Conservation (phyloP, 2,888 invertebrate species). For the Stenodema calcarata region DNA sequence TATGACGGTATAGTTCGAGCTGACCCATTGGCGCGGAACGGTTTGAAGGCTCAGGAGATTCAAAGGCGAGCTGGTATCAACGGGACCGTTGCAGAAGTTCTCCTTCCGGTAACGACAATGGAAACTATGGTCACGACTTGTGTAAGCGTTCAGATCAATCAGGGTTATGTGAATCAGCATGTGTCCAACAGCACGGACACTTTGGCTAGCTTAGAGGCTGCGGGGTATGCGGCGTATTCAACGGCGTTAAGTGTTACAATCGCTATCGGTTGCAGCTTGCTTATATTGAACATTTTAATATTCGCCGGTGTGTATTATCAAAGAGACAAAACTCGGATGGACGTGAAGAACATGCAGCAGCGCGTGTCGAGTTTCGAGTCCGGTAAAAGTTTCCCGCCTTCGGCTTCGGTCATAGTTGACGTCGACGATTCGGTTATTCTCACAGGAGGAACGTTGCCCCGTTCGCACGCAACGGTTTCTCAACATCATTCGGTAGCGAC, state of each 20-base stretch:
- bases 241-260: conserved; percentile 80
- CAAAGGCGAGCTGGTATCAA: conserved; percentile 54
- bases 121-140: conserved; percentile 76
- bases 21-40: conserved; percentile 64
- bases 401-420: conserved; percentile 82
- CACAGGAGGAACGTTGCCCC: conserved; percentile 56
- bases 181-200: conserved; percentile 76
- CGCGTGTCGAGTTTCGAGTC: conserved; percentile 65
- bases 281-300: conserved; percentile 81
- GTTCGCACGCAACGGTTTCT: conserved; percentile 51
- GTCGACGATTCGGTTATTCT: conserved; percentile 73
- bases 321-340: conserved; percentile 76
- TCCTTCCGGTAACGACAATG: conserved; percentile 69
- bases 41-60: conserved; percentile 52
- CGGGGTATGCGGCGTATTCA: conserved; percentile 76
- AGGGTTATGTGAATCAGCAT: conserved; percentile 64
- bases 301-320: conserved; percentile 87
- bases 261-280: conserved; percentile 80
- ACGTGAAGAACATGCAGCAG: conserved; percentile 78
- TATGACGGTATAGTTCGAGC: conserved; percentile 89
- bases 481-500: conserved; percentile 55
- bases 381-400: conserved; percentile 78
- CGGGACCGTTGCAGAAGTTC: conserved; percentile 58
- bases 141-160: conserved; percentile 69
- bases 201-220: conserved; percentile 79